Base-by-base conservation (phyloP, 2,888 invertebrate genomes). In the Cerceris ruficornis region DNA sequence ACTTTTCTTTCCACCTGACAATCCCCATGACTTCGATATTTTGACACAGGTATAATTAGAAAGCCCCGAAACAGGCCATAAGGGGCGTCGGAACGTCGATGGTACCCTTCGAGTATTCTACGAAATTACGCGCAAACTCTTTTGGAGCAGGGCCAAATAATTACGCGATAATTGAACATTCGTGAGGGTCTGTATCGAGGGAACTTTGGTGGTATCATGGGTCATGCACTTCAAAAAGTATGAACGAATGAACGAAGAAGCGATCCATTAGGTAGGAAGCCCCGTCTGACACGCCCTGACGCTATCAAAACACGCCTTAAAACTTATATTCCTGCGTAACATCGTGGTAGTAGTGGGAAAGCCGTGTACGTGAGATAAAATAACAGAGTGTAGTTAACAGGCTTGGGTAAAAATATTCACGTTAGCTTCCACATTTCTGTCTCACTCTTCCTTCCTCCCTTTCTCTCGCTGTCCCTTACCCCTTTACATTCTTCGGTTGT, bases 261-360 rank as follows among this genome's bases (percentile, higher is more conserved):
- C 88, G 88, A 91, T 91, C 91, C 91, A 91, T 91, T 91, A 90
- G 91, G 89, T 91, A 90, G 90, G 88, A 89, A 88, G 87, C 88
- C 87, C 87, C 85, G 85, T 84, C 90, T 90, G 91, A 91, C 91
- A 88, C 88, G 89, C 86, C 88, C 88, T 89, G 89, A 91, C 91
- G 90, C 88, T 91, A 91, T 91, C 89, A 91, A 91, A 91, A 91
- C 91, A 91, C 88, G 90, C 89, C 89, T 90, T 88, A 89, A 91
- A 91, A 91, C 90, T 91, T 91, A 90, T 91, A 91, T 90, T 88
- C 88, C 86, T 86, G 85, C 82, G 84, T 77, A 72, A 72, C 76
- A 72, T 61, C 67, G 69, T 80, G 68, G 86, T 86, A 71, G 81
- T 88, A 72, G 88, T 88, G 85, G 82, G 87, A 89, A 90, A 88